Base-by-base conservation (phyloP, 2,888 invertebrate genomes). In the Oscheius onirici region DNA sequence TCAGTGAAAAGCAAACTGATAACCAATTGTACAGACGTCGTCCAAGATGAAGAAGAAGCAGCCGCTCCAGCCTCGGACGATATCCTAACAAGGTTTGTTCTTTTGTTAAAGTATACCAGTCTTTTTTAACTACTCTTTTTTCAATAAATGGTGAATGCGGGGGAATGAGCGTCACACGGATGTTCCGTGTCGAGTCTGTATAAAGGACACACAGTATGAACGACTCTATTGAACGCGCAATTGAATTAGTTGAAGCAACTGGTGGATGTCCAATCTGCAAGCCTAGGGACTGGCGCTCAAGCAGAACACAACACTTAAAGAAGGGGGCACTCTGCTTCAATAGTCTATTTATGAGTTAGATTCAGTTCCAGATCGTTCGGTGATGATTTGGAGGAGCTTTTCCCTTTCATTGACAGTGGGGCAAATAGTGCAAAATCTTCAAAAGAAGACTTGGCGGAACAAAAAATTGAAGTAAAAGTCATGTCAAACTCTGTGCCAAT, bases 371-470 rank as follows among this genome's bases (percentile, higher is more conserved):
- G 84, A 63, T 84, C 84, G 26, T 86, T 86, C 70, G 85, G 86
- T 17, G 86, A 87, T 41, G 78, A 84, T 49, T 71, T 86, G 10
- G 78, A 80, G 51, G 85, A 85, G 61, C 58, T 78, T 13, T 77
- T 86, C 26, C 86, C 85, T 3, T 86, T 84, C 73, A 86, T 86
- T 66, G 86, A 86, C 72, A 73, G 79, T 2, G 73, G 73, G 5
- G 58, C 58, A 24, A 58, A 41, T 41, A 71, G 77, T 72, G 69
- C 72, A 22, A 77, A 76, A 49, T 67, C 73, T 61, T 79, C 79
- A 24, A 72, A 72, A 41, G 79, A 77, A 63, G 74, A 79, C 44
- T 40, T 79, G 52, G 24, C 46, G 15, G 22, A 13, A 15, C n/a
- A 75, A 43, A 61, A 66, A 2, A 66, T 69, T 10, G 63, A 49